Evolutionary conservation across 2,797 vertebrate species (phyloP), one percentile per base, ranked within the genome.

Genomic region (Chromobotia macracanthus): DNA sequence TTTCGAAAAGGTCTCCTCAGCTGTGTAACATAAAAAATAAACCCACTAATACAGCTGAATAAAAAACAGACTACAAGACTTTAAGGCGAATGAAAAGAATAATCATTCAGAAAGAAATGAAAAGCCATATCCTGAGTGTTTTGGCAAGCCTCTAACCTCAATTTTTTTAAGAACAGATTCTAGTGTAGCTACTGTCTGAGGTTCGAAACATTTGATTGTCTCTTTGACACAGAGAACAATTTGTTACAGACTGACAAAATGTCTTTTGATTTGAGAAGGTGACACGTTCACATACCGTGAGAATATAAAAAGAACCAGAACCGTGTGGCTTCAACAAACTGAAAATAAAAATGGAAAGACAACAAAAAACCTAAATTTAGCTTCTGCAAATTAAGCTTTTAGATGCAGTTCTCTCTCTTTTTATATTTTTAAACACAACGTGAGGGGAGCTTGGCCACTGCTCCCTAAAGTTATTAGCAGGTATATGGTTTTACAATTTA

Each of bases 321-420:
- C 66, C 53, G 25, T 60, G 67, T 63, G 81, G 85, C 83, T 84
- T 79, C 75, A 89, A 86, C 85, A 87, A 68, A 85, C 82, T 85
- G 87, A 81, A 88, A 84, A 87, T 56, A 82, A 79, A 78, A 69
- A 88, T 82, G 31, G 5, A 31, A 31, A 31, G 31, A 31, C 31
- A 31, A 31, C 31, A 64, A 63, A 76, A 55, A 19, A n/a, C 9
- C 51, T 9, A 19, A 55, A 55, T 55, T 55, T 55, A 50, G 13
- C 46, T 50, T 4, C 12, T 15, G 46, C 15, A 15, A 50, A 50
- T 15, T 4, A 3, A 31, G 31, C 31, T 31, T 31, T 5, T 50
- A 15, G 13, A 50, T 50, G 13, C 13, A 2, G 2, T 3, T 48
- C 46, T 48, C 46, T 48, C 13, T 5, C 28, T 25, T 23, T 31